phyloP scores from a whole-genome alignment of 2,888 invertebrate genomes.

The Odontomyia ornata region DNA sequence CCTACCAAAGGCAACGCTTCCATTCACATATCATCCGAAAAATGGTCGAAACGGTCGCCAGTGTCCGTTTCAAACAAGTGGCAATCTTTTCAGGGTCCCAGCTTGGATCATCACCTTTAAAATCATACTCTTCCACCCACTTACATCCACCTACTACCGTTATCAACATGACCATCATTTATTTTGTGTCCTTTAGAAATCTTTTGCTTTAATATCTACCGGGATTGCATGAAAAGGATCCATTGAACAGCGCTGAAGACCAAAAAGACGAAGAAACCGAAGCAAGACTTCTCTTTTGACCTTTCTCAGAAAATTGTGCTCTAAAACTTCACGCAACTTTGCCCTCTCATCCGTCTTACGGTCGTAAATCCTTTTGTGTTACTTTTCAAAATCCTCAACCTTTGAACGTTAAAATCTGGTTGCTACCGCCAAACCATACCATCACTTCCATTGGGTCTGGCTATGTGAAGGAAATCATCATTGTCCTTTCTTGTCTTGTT shows the following conservation, averaged over 20 bases:
- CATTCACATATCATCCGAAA: too few relatives aligned
- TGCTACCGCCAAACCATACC: neutral
- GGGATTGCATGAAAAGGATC: slow-evolving; percentile 25
- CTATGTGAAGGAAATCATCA: too few relatives aligned
- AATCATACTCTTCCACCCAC: neutral
- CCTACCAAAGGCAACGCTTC: too few relatives aligned
- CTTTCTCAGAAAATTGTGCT: neutral
- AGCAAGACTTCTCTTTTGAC: neutral
- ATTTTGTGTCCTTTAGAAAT: slow-evolving; percentile 15
- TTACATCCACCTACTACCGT: neutral
- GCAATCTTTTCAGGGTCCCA: too few relatives aligned
- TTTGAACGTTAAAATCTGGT: slow-evolving; percentile 15
- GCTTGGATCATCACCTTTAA: neutral
- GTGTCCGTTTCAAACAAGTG: too few relatives aligned
- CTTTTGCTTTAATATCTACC: neutral
- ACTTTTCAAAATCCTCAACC: slow-evolving; percentile 18
- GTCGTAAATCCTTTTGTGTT: slow-evolving; percentile 31
- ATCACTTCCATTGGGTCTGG: neutral
- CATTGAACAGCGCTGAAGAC: neutral
- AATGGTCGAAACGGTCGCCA: too few relatives aligned
- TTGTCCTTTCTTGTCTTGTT: too few relatives aligned
- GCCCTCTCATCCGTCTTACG: slow-evolving; percentile 5
- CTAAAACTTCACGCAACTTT: slow-evolving; percentile 6
- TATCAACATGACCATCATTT: neutral
- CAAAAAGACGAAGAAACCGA: too few relatives aligned